Evolutionary conservation across 1,140 invertebrate genomes (phyloP).

Genomic region (Caenorhabditis inopinata): DNA sequence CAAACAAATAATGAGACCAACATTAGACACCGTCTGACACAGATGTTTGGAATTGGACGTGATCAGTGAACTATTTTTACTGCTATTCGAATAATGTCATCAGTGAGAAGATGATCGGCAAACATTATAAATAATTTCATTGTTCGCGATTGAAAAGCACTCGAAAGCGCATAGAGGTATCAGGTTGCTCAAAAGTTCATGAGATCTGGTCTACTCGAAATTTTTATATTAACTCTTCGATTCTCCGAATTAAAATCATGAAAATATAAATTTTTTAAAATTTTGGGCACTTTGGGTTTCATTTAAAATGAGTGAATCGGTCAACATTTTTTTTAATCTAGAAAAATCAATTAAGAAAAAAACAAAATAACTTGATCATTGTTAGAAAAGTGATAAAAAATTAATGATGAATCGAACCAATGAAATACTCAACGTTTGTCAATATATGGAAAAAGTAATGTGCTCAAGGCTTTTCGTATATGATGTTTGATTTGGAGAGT

Average conservation of each 20-base stretch:
- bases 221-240: neutral
- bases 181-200: neutral
- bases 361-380: neutral
- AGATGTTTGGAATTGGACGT: neutral
- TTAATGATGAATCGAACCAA: neutral
- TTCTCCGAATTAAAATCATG: constrained; percentile 1
- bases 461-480: neutral
- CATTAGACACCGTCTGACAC: neutral
- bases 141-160: constrained; percentile 25
- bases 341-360: neutral
- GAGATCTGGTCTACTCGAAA: neutral
- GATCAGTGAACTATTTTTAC: neutral
- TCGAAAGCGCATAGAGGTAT: constrained; percentile 3
- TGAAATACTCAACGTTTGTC: neutral
- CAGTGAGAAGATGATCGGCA: neutral
- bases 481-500: neutral
- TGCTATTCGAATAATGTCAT: neutral
- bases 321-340: too few species aligned
- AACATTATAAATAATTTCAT: constrained; percentile 17
- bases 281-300: too few species aligned
- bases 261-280: constrained; percentile 11
- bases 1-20: neutral
- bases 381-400: too few species aligned
- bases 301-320: too few species aligned
- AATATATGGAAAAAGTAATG: neutral